phyloP scores from a whole-genome alignment of 1,140 invertebrate species.

The Asbolus verrucosus region DNA sequence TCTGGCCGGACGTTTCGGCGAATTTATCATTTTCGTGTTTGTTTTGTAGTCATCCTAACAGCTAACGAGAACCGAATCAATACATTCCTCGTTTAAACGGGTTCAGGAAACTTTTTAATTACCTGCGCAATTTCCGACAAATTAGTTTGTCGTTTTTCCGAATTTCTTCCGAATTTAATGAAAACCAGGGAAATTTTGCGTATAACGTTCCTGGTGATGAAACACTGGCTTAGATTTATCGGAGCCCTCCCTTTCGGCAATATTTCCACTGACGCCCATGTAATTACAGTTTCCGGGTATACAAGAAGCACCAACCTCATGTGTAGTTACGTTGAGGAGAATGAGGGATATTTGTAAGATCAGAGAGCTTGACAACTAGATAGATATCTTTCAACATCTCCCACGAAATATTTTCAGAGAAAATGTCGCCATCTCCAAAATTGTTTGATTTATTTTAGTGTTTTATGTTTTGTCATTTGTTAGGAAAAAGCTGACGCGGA shows the following conservation, averaged over 20 bases:
- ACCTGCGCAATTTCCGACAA: neutral
- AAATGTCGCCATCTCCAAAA: neutral
- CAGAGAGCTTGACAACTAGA: conserved; percentile 4
- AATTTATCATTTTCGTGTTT: conserved; percentile 20
- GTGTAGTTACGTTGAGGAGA: neutral
- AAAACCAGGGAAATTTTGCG: too few species aligned
- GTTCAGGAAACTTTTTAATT: conserved; percentile 6
- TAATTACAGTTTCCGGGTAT: conserved; percentile 10
- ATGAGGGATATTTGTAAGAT: conserved; percentile 12
- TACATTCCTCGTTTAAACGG: conserved; percentile 21
- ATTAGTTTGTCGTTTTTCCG: neutral
- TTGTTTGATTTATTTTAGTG: conserved; percentile 6
- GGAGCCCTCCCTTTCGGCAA: neutral
- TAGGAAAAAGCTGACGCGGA: too few species aligned
- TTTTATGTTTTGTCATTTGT: too few species aligned
- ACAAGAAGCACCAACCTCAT: conserved; percentile 21
- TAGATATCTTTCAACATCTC: conserved; percentile 1
- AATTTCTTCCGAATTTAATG: too few species aligned
- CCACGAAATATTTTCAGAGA: neutral
- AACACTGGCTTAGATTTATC: conserved; percentile 3
- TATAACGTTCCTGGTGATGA: conserved; percentile 1
- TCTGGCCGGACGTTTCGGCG: neutral
- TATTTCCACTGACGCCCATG: neutral
- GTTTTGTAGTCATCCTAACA: conserved; percentile 29
- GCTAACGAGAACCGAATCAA: conserved; percentile 11